phyloP scores from a whole-genome alignment of 2,113 vertebrate species.

The Paraplagusia blochii region DNA sequence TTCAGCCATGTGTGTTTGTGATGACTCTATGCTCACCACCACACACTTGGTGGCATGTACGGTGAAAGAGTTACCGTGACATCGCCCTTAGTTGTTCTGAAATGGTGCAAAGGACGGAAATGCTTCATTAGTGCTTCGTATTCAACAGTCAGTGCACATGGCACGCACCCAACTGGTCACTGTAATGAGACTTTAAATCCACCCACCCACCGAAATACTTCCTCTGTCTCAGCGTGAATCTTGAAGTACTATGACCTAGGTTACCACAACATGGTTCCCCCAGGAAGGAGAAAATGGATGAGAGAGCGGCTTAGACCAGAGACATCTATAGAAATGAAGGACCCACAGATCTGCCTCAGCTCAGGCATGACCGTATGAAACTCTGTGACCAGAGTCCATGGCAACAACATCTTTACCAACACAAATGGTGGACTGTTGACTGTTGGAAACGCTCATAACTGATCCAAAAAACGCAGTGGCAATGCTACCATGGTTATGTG shows the following conservation, averaged over 20 bases:
- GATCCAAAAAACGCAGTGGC: no score
- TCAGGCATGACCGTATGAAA: constrained; percentile 2
- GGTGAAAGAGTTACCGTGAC: background rate
- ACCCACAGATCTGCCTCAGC: background rate
- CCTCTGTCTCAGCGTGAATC: constrained; percentile 21
- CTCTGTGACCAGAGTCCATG: background rate
- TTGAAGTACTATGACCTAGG: background rate
- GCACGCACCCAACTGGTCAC: constrained; percentile 16
- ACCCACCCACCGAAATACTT: constrained; percentile 11
- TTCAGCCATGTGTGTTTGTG: constrained; percentile 46
- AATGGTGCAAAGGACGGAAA: no score
- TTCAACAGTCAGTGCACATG: constrained; percentile 12
- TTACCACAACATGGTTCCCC: constrained; percentile 26
- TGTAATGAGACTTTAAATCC: constrained; percentile 9
- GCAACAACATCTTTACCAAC: background rate
- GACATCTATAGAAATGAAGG: constrained; percentile 8
- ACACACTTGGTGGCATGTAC: constrained; percentile 3
- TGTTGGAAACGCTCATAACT: no score
- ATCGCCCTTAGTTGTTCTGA: background rate
- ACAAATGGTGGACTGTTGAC: background rate
- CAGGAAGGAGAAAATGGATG: constrained; percentile 12
- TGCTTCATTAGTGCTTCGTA: constrained; percentile 14
- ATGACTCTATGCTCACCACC: constrained; percentile 29
- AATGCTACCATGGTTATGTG: no score
- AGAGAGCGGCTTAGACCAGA: constrained; percentile 5